phyloP scores from a whole-genome alignment of 2,797 vertebrate genomes.

The Loris lydekkerianus region DNA sequence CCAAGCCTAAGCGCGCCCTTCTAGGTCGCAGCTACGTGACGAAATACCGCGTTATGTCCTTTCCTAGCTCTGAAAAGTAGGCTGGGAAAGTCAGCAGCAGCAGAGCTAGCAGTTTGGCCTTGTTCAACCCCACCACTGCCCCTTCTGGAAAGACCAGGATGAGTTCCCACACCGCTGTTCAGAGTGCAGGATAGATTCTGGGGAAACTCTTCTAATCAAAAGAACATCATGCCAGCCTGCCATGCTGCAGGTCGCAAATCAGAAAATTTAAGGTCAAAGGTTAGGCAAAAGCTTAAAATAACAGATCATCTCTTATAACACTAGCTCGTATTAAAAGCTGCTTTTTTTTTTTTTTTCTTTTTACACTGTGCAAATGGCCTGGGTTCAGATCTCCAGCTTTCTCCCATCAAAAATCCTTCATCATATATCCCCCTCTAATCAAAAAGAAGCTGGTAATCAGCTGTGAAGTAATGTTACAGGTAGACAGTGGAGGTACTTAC shows the following conservation, averaged over 20 bases:
- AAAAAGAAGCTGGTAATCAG: conserved; percentile 42
- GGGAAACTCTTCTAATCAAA: not conserved
- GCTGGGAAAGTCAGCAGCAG: conserved; percentile 66
- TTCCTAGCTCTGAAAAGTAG: conserved; percentile 37
- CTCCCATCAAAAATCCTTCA: conserved; percentile 47
- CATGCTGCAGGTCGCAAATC: not conserved
- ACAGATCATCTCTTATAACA: conserved; percentile 6
- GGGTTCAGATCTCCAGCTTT: conserved; percentile 31
- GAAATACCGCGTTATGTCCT: conserved; percentile 5
- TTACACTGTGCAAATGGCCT: not conserved
- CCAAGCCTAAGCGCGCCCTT: conserved; percentile 12
- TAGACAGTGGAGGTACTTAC: conserved; percentile 68
- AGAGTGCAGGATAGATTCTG: not conserved
- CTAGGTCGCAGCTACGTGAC: conserved; percentile 59
- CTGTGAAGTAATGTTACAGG: conserved; percentile 32
- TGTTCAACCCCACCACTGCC: not conserved
- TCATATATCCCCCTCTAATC: not conserved
- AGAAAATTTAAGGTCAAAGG: conserved; percentile 33
- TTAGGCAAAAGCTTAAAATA: conserved; percentile 29
- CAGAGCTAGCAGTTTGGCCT: not conserved
- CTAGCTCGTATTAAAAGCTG: not conserved
- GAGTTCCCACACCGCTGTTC: not conserved
- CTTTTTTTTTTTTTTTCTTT: not conserved
- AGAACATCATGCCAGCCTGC: not conserved
- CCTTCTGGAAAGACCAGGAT: conserved; percentile 56